These are phyloP conservation scores for Avahi laniger DNA, from an alignment of 2,797 vertebrate species.

Conservation along the genomic window DNA sequence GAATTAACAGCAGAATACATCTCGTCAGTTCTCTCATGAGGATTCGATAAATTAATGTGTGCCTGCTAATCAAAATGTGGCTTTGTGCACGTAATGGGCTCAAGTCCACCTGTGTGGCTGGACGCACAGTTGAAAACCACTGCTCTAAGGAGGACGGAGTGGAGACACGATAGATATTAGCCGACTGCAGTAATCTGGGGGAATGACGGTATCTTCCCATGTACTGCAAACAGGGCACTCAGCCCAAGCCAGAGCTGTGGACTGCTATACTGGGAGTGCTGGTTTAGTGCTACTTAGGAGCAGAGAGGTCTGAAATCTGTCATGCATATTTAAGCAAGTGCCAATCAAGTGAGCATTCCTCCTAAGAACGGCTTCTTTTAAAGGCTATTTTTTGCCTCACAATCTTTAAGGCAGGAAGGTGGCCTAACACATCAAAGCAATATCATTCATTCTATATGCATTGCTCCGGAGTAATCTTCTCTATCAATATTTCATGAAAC, in stretches of 20 bases:
- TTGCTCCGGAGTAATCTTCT: slow-evolving; percentile 57
- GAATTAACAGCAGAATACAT: neutral
- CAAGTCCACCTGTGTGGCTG: neutral
- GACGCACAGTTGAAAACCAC: neutral
- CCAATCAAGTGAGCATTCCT: neutral
- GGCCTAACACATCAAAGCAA: slow-evolving; percentile 78
- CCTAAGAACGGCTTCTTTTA: slow-evolving; percentile 64
- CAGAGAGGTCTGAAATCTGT: neutral
- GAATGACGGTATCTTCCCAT: neutral
- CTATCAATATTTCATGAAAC: slow-evolving; percentile 79
- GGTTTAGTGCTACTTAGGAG: neutral
- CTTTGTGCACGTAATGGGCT: neutral
- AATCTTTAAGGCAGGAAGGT: slow-evolving; percentile 70
- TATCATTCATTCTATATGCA: slow-evolving; percentile 63
- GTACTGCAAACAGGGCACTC: neutral
- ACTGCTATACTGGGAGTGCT: neutral
- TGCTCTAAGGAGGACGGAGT: neutral
- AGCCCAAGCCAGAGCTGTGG: neutral
- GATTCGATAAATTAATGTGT: neutral
- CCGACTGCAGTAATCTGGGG: neutral
- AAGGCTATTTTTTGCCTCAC: slow-evolving; percentile 68
- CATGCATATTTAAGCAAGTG: neutral
- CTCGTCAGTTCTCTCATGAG: neutral
- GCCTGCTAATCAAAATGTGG: neutral
- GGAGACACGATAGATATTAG: neutral